Base-by-base conservation (phyloP, 2,888 invertebrate genomes). In the Drosophila picticornis region DNA sequence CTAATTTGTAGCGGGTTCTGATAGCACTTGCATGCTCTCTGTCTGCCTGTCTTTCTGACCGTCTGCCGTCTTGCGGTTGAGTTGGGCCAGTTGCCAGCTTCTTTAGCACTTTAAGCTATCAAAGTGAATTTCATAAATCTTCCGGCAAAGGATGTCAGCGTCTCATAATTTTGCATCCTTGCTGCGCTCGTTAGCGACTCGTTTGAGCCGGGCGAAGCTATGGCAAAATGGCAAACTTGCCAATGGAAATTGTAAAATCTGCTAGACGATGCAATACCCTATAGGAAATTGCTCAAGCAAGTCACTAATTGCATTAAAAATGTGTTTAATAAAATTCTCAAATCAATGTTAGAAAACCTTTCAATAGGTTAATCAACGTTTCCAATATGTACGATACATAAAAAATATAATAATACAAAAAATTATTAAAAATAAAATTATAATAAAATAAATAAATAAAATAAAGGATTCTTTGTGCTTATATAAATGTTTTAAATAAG, bases 1-100 rank as follows among this genome's bases (percentile, higher is more conserved):
- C 81, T 87, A 88, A 90, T 90, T 88, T 86, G 85, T 82, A 80
- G 82, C 79, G 72, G 62, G 62, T 62, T 67, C 56, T 61, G 43
- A 65, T 57, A 59, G 77, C 66, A 76, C 77, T 65, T 61, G 62
- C 64, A 52, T 65, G 55, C 25, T n/a, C 50, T 11, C 51, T n/a
- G 31, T 34, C 32, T 13, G 25, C 3, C n/a, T 10, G 32, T 13
- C 55, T 11, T 36, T n/a, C 22, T 59, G 46, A 22, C 43, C 36
- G 31, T 25, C 32, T 48, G 53, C 29, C 40, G 29, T 13, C 9
- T 13, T 13, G 29, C 40, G 38, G 40, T 13, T 59, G 27, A 38
- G 34, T 25, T n/a, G 31, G 32, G 31, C 22, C n/a, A 36, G 22
- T 32, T 64, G 65, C 16, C 66, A 46, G 16, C 43, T 67, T 31